A percentile compares a stretch with the other conserved stretches of the same genome.
phyloP scores from a whole-genome alignment of 2,888 invertebrate genomes.

The Idaea straminata region DNA sequence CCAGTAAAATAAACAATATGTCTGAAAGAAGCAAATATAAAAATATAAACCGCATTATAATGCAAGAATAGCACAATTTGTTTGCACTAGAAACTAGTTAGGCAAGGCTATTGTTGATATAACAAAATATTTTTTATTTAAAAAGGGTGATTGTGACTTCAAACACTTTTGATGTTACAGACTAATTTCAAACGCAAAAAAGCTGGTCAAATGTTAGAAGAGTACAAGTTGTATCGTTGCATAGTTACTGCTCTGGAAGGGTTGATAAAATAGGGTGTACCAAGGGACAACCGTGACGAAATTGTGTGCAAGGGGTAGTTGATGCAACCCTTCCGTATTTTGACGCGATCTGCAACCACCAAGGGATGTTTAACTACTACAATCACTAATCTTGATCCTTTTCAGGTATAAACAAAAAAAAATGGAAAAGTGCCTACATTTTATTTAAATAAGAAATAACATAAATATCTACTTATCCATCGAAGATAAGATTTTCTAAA shows the following conservation, averaged over 20 bases:
- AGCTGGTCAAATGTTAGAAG: not conserved
- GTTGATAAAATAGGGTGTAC: slow-evolving; percentile 21
- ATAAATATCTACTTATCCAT: not conserved
- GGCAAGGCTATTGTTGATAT: slow-evolving; percentile 65
- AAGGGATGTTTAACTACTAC: slow-evolving; percentile 46
- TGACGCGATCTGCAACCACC: slow-evolving; percentile 62
- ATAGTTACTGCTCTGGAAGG: not conserved
- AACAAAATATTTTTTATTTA: slow-evolving; percentile 42
- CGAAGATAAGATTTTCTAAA: not conserved
- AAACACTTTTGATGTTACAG: slow-evolving; percentile 14
- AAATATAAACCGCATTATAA: slow-evolving; percentile 40
- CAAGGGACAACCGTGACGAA: slow-evolving; percentile 68
- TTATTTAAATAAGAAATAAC: slow-evolving; percentile 1
- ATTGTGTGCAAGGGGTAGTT: slow-evolving; percentile 55
- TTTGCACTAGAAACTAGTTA: slow-evolving; percentile 75
- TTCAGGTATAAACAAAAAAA: not conserved
- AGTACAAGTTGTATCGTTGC: not conserved
- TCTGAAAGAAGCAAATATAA: slow-evolving; percentile 18
- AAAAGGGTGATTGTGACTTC: slow-evolving; percentile 28
- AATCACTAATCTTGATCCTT: slow-evolving; percentile 41
- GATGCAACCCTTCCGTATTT: slow-evolving; percentile 72
- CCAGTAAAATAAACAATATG: not conserved
- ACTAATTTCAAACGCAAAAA: not conserved
- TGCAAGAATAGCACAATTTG: slow-evolving; percentile 67
- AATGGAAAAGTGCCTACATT: not conserved